These are phyloP conservation scores for Spodoptera litura DNA, from an alignment of 1,140 invertebrate species.

Conservation along the genomic window DNA sequence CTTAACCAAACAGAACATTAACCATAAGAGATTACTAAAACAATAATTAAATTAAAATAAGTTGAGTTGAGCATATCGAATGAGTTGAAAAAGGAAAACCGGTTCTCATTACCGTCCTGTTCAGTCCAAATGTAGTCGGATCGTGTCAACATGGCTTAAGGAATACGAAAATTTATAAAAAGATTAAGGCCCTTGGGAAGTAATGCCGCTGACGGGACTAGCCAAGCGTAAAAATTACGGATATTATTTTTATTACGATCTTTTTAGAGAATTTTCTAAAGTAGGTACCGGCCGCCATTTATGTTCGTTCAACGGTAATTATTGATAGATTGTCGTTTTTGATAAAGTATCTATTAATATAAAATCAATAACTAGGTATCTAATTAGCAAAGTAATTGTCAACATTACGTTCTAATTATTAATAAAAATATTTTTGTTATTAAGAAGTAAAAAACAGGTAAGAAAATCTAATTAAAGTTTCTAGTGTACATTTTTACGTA, in stretches of 20 bases:
- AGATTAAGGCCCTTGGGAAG: constrained; percentile 1
- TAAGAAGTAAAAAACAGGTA: too few relatives aligned
- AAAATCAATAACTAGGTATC: too few relatives aligned
- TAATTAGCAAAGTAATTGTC: too few relatives aligned
- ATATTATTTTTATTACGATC: constrained; percentile 14
- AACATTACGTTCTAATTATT: too few relatives aligned
- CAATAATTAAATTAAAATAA: background rate
- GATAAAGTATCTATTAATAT: too few relatives aligned
- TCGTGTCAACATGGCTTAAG: constrained; percentile 28
- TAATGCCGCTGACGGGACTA: background rate
- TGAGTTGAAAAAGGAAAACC: constrained; percentile 4
- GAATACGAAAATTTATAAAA: constrained; percentile 33
- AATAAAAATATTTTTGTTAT: too few relatives aligned
- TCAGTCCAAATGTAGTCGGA: constrained; percentile 10
- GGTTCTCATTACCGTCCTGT: constrained; percentile 7
- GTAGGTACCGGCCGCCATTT: too few relatives aligned
- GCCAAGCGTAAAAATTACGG: constrained; percentile 16
- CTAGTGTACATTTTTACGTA: too few relatives aligned
- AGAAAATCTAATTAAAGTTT: too few relatives aligned
- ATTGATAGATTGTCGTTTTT: too few relatives aligned
- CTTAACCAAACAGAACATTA: too few relatives aligned
- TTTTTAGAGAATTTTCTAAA: constrained; percentile 19
- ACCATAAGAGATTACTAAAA: background rate
- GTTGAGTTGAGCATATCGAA: background rate
- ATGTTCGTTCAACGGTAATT: too few relatives aligned